These are phyloP conservation scores for Drosophila arawakana DNA, from an alignment of 1,140 invertebrate species.

Conservation along the genomic window DNA sequence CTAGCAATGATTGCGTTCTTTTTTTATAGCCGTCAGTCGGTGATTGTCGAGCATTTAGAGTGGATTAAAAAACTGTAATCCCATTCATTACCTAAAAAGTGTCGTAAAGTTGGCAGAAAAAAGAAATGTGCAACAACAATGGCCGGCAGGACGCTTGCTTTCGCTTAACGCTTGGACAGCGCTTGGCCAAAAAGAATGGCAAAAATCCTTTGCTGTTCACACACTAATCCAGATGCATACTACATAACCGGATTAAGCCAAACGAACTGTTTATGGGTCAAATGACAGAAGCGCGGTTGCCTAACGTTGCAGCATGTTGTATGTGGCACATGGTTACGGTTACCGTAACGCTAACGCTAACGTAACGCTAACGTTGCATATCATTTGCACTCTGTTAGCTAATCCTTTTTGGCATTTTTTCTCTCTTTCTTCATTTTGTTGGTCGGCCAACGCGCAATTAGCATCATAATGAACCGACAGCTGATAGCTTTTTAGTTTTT, in stretches of 20 bases:
- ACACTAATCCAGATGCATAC: conserved; percentile 70
- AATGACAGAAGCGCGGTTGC: conserved; percentile 13
- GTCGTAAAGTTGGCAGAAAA: conserved; percentile 44
- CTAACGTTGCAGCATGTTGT: conserved; percentile 29
- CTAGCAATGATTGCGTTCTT: conserved; percentile 32
- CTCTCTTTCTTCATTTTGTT: too few relatives aligned
- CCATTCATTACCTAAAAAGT: conserved; percentile 82
- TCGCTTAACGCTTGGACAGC: not conserved
- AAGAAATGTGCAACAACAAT: conserved; percentile 19
- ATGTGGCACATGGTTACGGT: conserved; percentile 17
- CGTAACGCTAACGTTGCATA: conserved; percentile 19
- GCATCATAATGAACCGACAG: conserved; percentile 70
- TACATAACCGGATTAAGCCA: conserved; percentile 68
- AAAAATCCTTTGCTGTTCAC: conserved; percentile 7
- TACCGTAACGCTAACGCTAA: not conserved
- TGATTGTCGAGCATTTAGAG: conserved; percentile 2
- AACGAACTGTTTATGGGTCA: conserved; percentile 67
- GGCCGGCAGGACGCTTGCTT: not conserved
- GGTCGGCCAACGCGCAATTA: conserved; percentile 53
- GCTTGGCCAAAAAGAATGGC: not conserved
- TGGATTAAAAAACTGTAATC: conserved; percentile 74
- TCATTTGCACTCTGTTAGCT: conserved; percentile 43
- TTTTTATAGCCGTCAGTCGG: conserved; percentile 44
- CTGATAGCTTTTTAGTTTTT: conserved; percentile 60
- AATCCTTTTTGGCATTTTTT: conserved; percentile 51